Percentiles rank a stretch among this genome's conserved stretches.
These are phyloP conservation scores for Haemorhous mexicanus DNA, from an alignment of 2,113 vertebrate genomes.

Conservation along the genomic window DNA sequence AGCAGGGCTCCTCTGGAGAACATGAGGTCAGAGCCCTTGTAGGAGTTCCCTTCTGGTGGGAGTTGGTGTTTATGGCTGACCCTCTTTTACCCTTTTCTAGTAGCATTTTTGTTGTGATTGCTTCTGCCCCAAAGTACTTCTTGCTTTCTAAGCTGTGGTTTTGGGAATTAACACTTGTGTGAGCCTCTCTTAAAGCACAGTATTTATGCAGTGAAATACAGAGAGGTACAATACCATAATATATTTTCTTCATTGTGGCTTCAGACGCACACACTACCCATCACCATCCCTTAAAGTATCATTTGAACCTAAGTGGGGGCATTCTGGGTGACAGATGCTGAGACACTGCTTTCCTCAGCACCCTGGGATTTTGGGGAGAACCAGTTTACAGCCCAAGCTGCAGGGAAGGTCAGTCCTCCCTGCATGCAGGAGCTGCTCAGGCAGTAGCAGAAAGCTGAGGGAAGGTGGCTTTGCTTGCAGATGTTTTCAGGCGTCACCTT, in stretches of 20 bases:
- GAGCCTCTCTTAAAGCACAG: neutral
- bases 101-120: rapidly evolving
- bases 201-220: neutral
- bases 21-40: neutral
- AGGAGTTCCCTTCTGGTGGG: neutral
- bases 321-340: rapidly evolving
- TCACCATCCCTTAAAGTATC: neutral
- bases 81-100: neutral
- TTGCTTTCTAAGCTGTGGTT: neutral
- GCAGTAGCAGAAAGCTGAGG: neutral
- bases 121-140: neutral
- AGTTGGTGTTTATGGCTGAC: neutral
- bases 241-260: neutral
- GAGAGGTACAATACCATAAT: rapidly evolving
- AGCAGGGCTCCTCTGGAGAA: neutral
- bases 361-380: neutral
- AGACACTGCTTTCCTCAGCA: neutral
- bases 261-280: neutral
- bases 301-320: neutral
- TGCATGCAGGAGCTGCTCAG: rapidly evolving
- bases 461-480: rapidly evolving
- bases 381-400: neutral
- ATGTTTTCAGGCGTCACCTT: neutral
- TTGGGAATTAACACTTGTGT: neutral
- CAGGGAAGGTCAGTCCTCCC: neutral